Evolutionary conservation across 1,140 invertebrate genomes (phyloP).

Genomic region (Conus betulinus): DNA sequence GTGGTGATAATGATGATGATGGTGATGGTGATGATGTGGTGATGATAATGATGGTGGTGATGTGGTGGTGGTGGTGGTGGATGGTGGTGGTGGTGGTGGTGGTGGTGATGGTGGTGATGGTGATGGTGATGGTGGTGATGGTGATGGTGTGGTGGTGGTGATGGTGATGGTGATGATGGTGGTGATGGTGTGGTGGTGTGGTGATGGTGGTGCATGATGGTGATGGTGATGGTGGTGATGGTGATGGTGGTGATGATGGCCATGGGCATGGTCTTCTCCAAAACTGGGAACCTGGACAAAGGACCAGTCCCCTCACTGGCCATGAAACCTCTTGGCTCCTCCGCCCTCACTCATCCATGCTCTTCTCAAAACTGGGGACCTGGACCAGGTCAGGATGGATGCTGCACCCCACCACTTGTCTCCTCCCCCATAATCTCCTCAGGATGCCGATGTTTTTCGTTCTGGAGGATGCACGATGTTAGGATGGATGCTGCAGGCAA

Average conservation of each 20-base stretch:
- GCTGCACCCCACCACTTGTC: too few species aligned
- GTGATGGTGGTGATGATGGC: neutral
- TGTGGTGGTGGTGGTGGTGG: neutral
- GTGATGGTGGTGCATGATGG: slow-evolving; percentile 22
- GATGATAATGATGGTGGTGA: neutral
- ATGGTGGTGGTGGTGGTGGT: slow-evolving; percentile 13
- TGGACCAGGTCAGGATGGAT: neutral
- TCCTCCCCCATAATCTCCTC: too few species aligned
- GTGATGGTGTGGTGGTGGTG: slow-evolving; percentile 3
- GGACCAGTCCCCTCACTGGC: neutral
- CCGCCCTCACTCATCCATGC: too few species aligned
- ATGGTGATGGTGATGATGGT: neutral
- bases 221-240: slow-evolving; percentile 15
- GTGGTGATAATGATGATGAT: neutral
- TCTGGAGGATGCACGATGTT: too few species aligned
- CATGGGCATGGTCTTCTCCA: slow-evolving; percentile 25
- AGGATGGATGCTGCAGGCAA: too few species aligned
- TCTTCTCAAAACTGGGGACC: too few species aligned
- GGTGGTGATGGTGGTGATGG: slow-evolving; percentile 18
- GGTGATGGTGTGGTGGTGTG: neutral
- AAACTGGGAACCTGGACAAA: neutral
- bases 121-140: slow-evolving; percentile 25
- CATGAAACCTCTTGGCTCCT: too few species aligned
- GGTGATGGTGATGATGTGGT: neutral
- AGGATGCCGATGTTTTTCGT: too few species aligned